A percentile compares a stretch with the other conserved stretches of the same genome.
These are phyloP conservation scores for Siniperca knerii DNA, from an alignment of 2,113 vertebrate genomes.

Conservation along the genomic window DNA sequence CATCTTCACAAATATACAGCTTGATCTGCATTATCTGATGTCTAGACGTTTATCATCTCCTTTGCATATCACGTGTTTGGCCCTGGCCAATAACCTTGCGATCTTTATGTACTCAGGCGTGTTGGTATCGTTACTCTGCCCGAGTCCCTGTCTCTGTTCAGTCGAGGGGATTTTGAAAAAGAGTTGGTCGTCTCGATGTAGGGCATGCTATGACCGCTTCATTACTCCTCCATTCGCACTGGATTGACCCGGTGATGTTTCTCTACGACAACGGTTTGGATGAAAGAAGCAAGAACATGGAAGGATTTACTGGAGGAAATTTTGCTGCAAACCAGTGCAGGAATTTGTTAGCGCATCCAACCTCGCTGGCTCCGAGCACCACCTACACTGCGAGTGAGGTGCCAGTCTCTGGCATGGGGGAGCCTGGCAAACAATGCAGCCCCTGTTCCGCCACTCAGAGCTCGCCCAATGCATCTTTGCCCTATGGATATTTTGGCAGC, in stretches of 20 bases:
- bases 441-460: slow-evolving; percentile 95
- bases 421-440: slow-evolving; percentile 97
- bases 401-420: slow-evolving; percentile 91
- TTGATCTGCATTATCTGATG: slow-evolving; percentile 84
- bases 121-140: slow-evolving; percentile 88
- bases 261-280: slow-evolving; percentile 97
- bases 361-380: slow-evolving; percentile 90
- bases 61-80: slow-evolving; percentile 97
- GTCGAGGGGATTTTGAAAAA: slow-evolving; percentile 97
- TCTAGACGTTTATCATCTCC: slow-evolving; percentile 88
- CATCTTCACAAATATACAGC: slow-evolving; percentile 33
- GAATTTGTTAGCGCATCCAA: slow-evolving; percentile 96
- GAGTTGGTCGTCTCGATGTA: slow-evolving; percentile 94
- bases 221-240: slow-evolving; percentile 98
- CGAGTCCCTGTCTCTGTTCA: slow-evolving; percentile 91
- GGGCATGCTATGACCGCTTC: slow-evolving; percentile 99
- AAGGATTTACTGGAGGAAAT: slow-evolving; percentile 92
- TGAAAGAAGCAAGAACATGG: slow-evolving; percentile 98
- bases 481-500: slow-evolving; percentile 98
- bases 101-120: slow-evolving; percentile 89
- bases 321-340: slow-evolving; percentile 95
- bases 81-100: slow-evolving; percentile 89
- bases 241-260: slow-evolving; percentile 99
- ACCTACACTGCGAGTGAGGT: slow-evolving; percentile 90
- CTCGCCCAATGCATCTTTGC: slow-evolving; percentile 92